Evolutionary conservation across 1,140 invertebrate species (phyloP), one percentile per base, ranked within the genome.

Genomic region (Nomia melanderi): DNA sequence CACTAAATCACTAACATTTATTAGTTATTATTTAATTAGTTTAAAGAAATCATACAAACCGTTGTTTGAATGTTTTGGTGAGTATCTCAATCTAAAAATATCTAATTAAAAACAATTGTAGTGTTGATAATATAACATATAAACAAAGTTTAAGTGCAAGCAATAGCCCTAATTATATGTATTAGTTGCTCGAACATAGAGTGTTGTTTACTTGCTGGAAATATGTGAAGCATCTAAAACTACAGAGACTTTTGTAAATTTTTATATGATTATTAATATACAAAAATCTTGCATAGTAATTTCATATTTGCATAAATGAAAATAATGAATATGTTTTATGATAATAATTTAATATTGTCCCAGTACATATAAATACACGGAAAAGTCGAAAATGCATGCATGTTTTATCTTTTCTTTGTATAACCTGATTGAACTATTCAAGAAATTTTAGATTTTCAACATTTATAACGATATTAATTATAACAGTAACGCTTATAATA

Each of bases 11-110:
- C 23, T 54, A 79, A 69, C 17, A 75, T 50, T 53, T 25, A 53
- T 44, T 59, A 74, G 17, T 77, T 64, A 36, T 47, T 79, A 53
- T 78, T 11, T 39, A 65, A n/a, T 36, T 39, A 73, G 53, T 53
- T n/a, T n/a, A 50, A 65, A 67, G 44, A 63, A 66, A 66, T 57
- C 29, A 75, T 75, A 75, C 72, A 75, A 75, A 75, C 63, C 72
- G 36, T 67, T 75, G 67, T 17, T 25, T 33, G 50, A 74, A 74
- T 41, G 71, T 65, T 66, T 56, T 31, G 63, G 23, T 62, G 63
- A 41, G 72, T 66, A 66, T 66, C 50, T 75, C 53, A 65, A 41
- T 75, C 63, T 75, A 75, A 67, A 74, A 66, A 56, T 74, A 44
- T 74, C 64, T 65, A 36, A 66, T 56, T 44, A 56, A 75, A 54